Evolutionary conservation across 2,888 invertebrate genomes (phyloP), one percentile per base, ranked within the genome.

Genomic region (Dyspetes luteomarginatus): DNA sequence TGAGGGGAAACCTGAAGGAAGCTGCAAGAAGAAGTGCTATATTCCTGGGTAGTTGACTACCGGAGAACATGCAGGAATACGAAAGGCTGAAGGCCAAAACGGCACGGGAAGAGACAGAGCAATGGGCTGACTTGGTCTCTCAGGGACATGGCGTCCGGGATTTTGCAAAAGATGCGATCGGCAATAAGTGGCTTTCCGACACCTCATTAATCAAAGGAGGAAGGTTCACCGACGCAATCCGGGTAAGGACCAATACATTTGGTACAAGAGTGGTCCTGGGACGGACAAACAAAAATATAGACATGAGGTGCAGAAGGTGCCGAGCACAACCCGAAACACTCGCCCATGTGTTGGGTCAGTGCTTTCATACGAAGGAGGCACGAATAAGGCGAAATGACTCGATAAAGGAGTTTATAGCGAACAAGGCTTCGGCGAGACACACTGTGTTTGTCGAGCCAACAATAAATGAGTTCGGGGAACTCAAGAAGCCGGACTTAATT

Each of bases 401-500:
- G 3, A 79, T 84, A 9, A 22, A 28, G 0, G 36, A 30, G 0
- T 43, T 83, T 0, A 7, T 80, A 7, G 68, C 48, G 3, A 75
- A 65, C 0, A 67, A 28, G 19, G 41, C 45, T 0, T 4, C 52
- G 0, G 15, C 15, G 5, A 41, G 17, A 4, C 7, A 36, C 1
- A 36, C 28, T 2, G 73, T 73, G 0, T 28, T 60, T 0, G 26
- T 41, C 2, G 82, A 81, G 22, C 64, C 78, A 4, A 67, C 75
- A 2, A 43, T 78, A 1, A 43, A 19, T 1, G 62, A 65, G 0
- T 28, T 9, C 0, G 84, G 82, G 7, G 86, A 83, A 74, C 80
- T 82, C 26, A 87, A 88, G 67, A 86, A 87, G 86, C 88, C 86
- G 0, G 88, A 88, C 84, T 85, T 90, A 78, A 85, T 89, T 36